Percentiles rank a stretch among this genome's conserved stretches.
Evolutionary conservation across 2,888 invertebrate species (phyloP).

Genomic region (Aphelenchoides bicaudatus): DNA sequence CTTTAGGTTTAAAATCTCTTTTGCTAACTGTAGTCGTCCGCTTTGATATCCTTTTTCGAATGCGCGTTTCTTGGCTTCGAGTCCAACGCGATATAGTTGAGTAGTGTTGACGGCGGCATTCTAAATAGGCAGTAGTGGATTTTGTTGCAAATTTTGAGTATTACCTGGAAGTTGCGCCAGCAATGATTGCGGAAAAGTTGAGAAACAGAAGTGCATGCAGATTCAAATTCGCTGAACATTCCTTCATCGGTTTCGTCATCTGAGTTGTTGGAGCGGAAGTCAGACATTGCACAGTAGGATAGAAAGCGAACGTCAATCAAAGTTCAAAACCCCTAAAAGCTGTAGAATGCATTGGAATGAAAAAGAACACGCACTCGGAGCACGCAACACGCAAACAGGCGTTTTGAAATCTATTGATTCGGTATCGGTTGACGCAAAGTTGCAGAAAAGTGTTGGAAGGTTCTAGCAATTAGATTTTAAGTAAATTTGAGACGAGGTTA

Average conservation of each 20-base stretch:
- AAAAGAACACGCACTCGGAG: neutral
- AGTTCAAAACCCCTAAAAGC: too few relatives aligned
- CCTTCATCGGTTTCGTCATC: conserved; percentile 39
- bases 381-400: neutral
- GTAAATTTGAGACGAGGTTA: too few relatives aligned
- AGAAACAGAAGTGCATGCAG: conserved; percentile 37
- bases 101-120: conserved; percentile 53
- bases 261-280: conserved; percentile 11
- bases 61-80: conserved; percentile 42
- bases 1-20: conserved; percentile 35
- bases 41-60: conserved; percentile 45
- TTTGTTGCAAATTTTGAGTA: neutral
- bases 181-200: conserved; percentile 44
- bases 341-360: too few relatives aligned
- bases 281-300: neutral
- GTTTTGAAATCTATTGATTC: neutral
- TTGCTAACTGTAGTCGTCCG: conserved; percentile 48
- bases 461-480: too few relatives aligned
- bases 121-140: conserved; percentile 23
- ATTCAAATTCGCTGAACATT: conserved; percentile 35
- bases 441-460: too few relatives aligned
- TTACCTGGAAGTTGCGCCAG: conserved; percentile 46
- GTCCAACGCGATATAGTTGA: conserved; percentile 48
- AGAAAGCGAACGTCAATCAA: neutral
- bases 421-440: too few relatives aligned